A percentile compares a stretch with the other conserved stretches of the same genome.
Conservation (phyloP, 2,113 vertebrate species). For the Conger conger region DNA sequence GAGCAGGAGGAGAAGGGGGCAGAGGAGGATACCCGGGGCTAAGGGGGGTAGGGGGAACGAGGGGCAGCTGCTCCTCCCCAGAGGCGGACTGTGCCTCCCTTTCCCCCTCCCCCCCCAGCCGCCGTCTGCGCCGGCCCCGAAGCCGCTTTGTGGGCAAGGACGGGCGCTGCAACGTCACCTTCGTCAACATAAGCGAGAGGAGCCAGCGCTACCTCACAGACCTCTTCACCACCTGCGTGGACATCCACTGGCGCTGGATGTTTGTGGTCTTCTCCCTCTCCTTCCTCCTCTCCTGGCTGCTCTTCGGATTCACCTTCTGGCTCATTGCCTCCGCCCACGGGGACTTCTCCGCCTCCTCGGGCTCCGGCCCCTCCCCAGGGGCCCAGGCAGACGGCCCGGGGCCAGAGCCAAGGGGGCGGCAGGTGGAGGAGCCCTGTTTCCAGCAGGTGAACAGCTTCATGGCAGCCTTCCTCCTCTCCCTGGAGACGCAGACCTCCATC, state of each 20-base stretch:
- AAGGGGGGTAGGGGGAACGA: constrained; percentile 26
- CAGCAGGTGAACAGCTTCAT: constrained; percentile 85
- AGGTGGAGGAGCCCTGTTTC: constrained; percentile 74
- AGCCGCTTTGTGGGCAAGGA: constrained; percentile 88
- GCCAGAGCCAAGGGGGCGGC: constrained; percentile 40
- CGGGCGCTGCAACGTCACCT: constrained; percentile 87
- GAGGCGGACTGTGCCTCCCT: constrained; percentile 38
- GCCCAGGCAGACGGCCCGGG: constrained; percentile 42
- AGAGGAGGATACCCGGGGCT: constrained; percentile 22
- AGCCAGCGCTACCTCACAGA: constrained; percentile 86
- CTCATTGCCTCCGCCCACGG: constrained; percentile 84
- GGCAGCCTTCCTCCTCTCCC: constrained; percentile 87
- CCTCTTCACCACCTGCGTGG: constrained; percentile 90
- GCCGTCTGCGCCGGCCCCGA: constrained; percentile 59
- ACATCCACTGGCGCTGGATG: constrained; percentile 93
- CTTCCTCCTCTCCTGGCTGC: constrained; percentile 87
- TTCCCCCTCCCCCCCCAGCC: constrained; percentile 37
- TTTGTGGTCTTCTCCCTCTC: constrained; percentile 86
- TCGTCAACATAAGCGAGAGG: constrained; percentile 85
- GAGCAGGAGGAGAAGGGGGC: constrained; percentile 54
- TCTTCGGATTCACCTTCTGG: constrained; percentile 89
- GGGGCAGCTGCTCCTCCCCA: constrained; percentile 42
- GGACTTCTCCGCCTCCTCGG: constrained; percentile 66
- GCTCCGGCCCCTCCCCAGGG: constrained; percentile 52
- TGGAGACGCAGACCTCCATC: constrained; percentile 92